Base-by-base conservation (phyloP, 1,140 invertebrate species). In the Andrena cerasifolii region DNA sequence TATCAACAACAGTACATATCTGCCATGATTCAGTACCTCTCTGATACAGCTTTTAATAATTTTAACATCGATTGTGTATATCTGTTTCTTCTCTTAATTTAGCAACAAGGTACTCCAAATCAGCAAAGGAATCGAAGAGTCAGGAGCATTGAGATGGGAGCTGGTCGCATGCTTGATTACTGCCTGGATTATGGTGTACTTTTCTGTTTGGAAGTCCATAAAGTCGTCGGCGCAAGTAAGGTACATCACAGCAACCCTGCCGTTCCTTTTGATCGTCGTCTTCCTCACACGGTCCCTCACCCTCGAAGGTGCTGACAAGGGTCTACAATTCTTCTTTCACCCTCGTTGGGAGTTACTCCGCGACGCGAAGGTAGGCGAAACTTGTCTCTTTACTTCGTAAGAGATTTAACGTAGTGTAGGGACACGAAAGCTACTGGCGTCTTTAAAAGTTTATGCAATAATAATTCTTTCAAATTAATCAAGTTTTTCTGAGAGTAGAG, bases 171-270 rank as follows among this genome's bases (percentile, higher is more conserved):
- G 97, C 86, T 93, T 98, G 33, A 93, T 98, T 31, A 95, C 96
- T 79, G 96, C 96, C 67, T 98, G 97, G 97, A 93, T 98, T 51
- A 93, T 98, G 80, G 97, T 98, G 53, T 98, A 98, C 92, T 98
- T 98, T 90, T 97, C 97, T 59, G 95, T 98, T 53, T 98, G 97
- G 96, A 98, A 98, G 93, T 97, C 97, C 68, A 97, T 98, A 70
- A 96, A 96, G 88, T 97, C 96, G 56, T 96, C 96, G 84, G 97
- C 96, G 3, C 90, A 93, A 87, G 94, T 97, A 36, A 95, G 97
- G 61, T 98, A 98, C 91, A 95, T 98, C 86, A 98, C 97, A 8
- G 96, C 97, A 33, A 97, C 96, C 7, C 93, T 98, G 67, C 97
- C 97, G 4, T 98, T 97, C 89, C 87, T 97, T 26, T 92, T 98